Evolutionary conservation across 1,140 invertebrate species (phyloP), one percentile per base, ranked within the genome.

Genomic region (Adoxophyes honmai): DNA sequence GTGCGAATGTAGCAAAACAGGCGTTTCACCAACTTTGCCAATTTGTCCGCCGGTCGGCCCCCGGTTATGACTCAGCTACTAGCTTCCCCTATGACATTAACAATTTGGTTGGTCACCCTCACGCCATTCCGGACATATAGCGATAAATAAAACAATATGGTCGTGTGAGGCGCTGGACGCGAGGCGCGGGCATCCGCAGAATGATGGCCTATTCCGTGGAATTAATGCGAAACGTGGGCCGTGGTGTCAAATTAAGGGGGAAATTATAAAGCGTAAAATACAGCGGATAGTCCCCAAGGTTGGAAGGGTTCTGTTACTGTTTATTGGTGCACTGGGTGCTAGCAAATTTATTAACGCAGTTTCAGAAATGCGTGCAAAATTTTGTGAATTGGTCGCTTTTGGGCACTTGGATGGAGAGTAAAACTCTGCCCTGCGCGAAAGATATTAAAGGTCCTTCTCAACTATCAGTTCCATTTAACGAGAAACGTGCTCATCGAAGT

Each of bases 71-170:
- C 42, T 48, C 42, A 48, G 42, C 42, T 48, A 10, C 15, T 44
- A 44, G 18, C 39, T 21, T 44, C 39, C 39, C 39, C 39, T 44
- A 44, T 21, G 39, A 44, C 39, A 44, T 44, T 44, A 21, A 44
- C 39, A 44, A 44, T 44, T 9, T 44, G 39, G 2, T 18, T 44
- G 15, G 39, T 44, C 39, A 44, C 18, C 15, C 38, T 44, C 9
- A 28, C 21, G 16, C 16, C n/a, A 44, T 44, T 28, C 6, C 2
- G 18, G 39, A 44, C 16, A 11, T 44, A 11, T 44, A 44, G 18
- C 39, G 18, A 18, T 44, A 44, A 44, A 44, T 44, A 44, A 44
- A 44, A 44, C 16, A 44, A 11, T 44, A 44, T 44, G 39, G 1
- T 48, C 21, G n/a, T 48, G 42, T 28, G 21, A 7, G 21, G 42